Percentiles rank a stretch among this genome's conserved stretches.
phyloP scores from a whole-genome alignment of 2,113 vertebrate genomes.

The Proterorhinus semilunaris region DNA sequence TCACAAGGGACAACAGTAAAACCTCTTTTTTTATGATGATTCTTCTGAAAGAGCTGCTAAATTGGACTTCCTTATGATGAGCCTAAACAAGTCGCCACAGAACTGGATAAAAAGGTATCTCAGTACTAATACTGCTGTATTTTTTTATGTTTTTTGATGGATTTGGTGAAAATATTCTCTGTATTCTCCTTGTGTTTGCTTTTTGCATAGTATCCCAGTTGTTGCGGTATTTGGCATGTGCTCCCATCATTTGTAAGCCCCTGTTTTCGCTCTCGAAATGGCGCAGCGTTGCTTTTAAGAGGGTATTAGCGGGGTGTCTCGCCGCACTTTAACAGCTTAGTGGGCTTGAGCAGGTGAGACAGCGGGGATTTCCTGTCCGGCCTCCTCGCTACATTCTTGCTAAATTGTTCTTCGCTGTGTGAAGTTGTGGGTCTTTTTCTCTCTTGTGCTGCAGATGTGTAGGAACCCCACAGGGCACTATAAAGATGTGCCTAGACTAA shows the following conservation, averaged over 20 bases:
- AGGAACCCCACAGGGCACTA: slow-evolving; percentile 15
- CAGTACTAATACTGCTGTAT: too few relatives aligned
- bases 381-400: slow-evolving; percentile 64
- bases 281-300: slow-evolving; percentile 49
- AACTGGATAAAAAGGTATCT: too few relatives aligned
- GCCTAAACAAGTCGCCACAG: too few relatives aligned
- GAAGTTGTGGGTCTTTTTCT: slow-evolving; percentile 32
- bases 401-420: slow-evolving; percentile 68
- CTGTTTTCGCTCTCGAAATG: slow-evolving; percentile 41
- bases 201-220: slow-evolving; percentile 8
- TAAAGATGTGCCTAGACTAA: slow-evolving; percentile 18
- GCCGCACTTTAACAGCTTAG: slow-evolving; percentile 65
- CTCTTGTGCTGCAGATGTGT: slow-evolving; percentile 4
- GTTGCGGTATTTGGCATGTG: slow-evolving; percentile 31
- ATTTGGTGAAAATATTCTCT: too few relatives aligned
- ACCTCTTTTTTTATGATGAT: too few relatives aligned
- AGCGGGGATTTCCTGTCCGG: slow-evolving; percentile 72
- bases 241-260: slow-evolving; percentile 22
- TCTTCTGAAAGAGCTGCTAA: too few relatives aligned
- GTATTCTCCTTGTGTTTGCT: not conserved
- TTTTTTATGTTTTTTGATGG: too few relatives aligned
- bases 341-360: slow-evolving; percentile 62
- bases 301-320: slow-evolving; percentile 57
- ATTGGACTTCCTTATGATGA: too few relatives aligned
- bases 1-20: too few relatives aligned